Base-by-base conservation (phyloP, 1,140 invertebrate genomes). In the Bradynema listronoti region DNA sequence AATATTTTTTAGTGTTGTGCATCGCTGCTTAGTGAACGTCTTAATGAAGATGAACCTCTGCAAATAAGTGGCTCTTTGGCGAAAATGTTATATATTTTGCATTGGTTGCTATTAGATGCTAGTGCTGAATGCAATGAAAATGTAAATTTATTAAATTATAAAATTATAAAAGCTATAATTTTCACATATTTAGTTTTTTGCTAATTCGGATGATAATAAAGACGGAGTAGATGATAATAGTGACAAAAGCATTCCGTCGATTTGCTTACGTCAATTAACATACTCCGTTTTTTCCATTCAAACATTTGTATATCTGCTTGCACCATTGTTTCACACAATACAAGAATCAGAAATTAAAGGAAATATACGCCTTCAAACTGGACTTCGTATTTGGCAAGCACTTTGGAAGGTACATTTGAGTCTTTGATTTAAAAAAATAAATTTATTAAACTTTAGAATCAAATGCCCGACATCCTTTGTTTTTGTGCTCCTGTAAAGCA, bases 81-180 rank as follows among this genome's bases (percentile, higher is more conserved):
- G 3, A 99, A 96, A 78, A 82, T 98, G 1, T 83, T 99, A 0
- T 98, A 99, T 78, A 97, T 93, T 46, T 82, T 99, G 42, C 94
- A 99, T 79, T 99, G 94, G 94, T 90, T 97, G 69, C 82, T 98
- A 36, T 82, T 98, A 54, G 93, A 98, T 82, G 90, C 92, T 4
- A 90, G 90, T 1, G 91, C 95, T 75, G 94, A 98, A 82, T 99
- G 94, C 81, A 86, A 88, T 9, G 92, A 97, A 73, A 84, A 84
- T 50, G 87, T 50, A 22, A n/a, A 63, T 43, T 59, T 3, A 29
- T 50, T 4, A n/a, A 47, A 9, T 47, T 39, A 11, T 39, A n/a
- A n/a, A n/a, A n/a, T n/a, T n/a, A n/a, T n/a, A n/a, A n/a, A n/a
- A n/a, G n/a, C n/a, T n/a, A n/a, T 39, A 11, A 19, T 9, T 9